Percentiles rank a stretch among this genome's conserved stretches.
Conservation (phyloP, 2,113 vertebrate species). For the Sphyrna mokarran region DNA sequence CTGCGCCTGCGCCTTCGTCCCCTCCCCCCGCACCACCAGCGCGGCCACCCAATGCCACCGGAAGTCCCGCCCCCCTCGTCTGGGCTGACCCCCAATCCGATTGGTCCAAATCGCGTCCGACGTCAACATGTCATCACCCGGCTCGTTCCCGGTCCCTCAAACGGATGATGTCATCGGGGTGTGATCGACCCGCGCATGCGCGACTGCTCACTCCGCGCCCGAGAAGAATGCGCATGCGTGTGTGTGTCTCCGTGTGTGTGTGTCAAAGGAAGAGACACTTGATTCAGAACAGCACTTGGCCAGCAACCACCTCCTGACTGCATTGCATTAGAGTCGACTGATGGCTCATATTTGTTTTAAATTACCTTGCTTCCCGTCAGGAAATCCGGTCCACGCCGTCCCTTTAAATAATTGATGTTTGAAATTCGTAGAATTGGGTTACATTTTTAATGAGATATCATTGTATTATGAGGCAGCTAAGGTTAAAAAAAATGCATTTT, state of each 20-base stretch:
- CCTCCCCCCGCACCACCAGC: neutral
- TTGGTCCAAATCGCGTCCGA: no score
- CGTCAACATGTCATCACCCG: neutral
- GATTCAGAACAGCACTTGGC: neutral
- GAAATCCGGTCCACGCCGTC: neutral
- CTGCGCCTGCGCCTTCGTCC: neutral
- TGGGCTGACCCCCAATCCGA: no score
- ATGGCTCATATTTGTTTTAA: neutral
- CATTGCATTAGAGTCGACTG: neutral
- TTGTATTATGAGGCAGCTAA: neutral
- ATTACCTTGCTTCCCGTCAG: neutral
- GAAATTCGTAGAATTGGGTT: neutral
- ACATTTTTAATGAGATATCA: neutral
- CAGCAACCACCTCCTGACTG: neutral
- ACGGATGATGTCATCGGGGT: neutral
- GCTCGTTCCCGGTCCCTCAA: neutral
- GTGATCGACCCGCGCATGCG: neutral
- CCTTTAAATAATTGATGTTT: neutral
- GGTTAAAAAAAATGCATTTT: neutral
- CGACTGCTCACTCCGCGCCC: no score
- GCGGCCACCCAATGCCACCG: neutral
- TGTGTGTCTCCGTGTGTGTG: no score
- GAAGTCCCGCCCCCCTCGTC: neutral
- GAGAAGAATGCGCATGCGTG: no score
- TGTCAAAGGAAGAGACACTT: no score